phyloP scores from a whole-genome alignment of 2,888 invertebrate genomes.

The Entomobrya proxima region DNA sequence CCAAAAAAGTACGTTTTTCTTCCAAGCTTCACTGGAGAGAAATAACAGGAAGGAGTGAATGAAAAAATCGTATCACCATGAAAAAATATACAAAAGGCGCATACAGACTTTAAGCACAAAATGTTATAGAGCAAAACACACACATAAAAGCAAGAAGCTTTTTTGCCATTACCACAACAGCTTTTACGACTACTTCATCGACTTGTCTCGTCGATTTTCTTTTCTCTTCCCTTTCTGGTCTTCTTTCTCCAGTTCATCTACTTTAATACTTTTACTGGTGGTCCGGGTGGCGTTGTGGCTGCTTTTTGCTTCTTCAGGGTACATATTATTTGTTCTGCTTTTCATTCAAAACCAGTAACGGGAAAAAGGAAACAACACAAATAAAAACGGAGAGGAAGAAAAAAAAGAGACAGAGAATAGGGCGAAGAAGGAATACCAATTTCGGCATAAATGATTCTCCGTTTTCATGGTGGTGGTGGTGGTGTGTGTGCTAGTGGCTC shows the following conservation, averaged over 20 bases:
- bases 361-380: background rate
- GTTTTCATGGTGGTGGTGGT: background rate
- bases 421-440: background rate
- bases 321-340: background rate
- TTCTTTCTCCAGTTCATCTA: conserved; percentile 25
- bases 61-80: background rate
- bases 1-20: background rate
- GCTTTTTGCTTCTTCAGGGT: background rate
- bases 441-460: background rate
- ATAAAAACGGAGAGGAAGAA: conserved; percentile 1
- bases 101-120: background rate
- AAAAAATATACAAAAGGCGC: background rate
- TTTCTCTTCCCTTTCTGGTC: conserved; percentile 10
- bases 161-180: conserved; percentile 65
- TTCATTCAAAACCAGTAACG: background rate
- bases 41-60: background rate
- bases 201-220: conserved; percentile 66
- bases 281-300: background rate
- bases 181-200: conserved; percentile 68
- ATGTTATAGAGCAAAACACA: background rate
- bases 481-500: background rate
- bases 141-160: conserved; percentile 42
- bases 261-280: conserved; percentile 13
- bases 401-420: background rate
- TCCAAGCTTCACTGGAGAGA: background rate